Percentiles rank a stretch among this genome's conserved stretches.
These are phyloP conservation scores for Julus scanicus DNA, from an alignment of 2,888 invertebrate species.

Conservation along the genomic window DNA sequence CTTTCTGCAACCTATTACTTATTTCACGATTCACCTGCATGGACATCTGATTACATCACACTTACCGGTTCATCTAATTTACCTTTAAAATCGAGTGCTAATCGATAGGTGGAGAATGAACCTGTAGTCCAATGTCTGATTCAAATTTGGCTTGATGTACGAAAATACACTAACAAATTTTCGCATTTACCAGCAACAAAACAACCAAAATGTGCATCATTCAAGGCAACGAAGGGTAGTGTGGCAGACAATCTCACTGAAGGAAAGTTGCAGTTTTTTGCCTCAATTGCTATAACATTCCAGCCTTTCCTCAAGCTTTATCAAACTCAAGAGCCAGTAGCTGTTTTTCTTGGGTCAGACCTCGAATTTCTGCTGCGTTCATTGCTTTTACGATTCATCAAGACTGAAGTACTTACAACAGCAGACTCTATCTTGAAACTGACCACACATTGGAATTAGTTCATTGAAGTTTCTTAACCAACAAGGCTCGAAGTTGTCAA, in stretches of 20 bases:
- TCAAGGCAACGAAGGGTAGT: neutral
- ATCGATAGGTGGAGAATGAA: neutral
- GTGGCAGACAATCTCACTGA: neutral
- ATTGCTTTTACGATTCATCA: neutral
- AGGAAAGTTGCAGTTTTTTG: neutral
- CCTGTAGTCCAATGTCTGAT: neutral
- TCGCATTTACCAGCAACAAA: neutral
- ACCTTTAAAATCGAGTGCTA: neutral
- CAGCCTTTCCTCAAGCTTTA: neutral
- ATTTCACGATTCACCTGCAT: slow-evolving; percentile 10
- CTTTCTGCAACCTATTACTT: slow-evolving; percentile 20
- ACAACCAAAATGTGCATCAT: neutral
- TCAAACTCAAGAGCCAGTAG: neutral
- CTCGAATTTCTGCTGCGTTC: neutral
- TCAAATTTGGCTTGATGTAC: slow-evolving; percentile 42
- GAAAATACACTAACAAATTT: slow-evolving; percentile 20
- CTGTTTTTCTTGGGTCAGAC: neutral
- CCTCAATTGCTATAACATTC: neutral
- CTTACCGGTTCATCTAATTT: neutral
- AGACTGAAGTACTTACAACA: neutral
- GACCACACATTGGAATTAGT: neutral
- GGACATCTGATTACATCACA: slow-evolving; percentile 3
- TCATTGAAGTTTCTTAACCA: neutral
- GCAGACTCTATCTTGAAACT: neutral
- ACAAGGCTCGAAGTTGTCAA: neutral